Percentiles rank a stretch among this genome's conserved stretches.
Evolutionary conservation across 1,140 invertebrate species (phyloP).

Genomic region (Idris sp.): DNA sequence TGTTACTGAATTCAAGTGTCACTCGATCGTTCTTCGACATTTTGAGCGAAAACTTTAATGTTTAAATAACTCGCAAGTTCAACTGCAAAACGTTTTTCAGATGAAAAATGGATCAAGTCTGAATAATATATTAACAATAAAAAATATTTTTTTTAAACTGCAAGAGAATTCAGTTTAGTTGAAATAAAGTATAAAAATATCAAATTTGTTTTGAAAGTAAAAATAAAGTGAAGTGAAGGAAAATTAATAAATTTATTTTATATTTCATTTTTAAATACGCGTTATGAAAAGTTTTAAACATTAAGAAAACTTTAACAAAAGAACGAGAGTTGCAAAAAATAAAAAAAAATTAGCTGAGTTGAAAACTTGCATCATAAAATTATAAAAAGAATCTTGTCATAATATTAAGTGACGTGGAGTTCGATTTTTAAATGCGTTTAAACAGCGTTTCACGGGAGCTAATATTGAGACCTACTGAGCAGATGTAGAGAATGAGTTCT

Average conservation of each 20-base stretch:
- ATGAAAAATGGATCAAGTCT: background rate
- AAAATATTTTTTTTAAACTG: too few species aligned
- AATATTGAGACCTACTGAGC: constrained; percentile 9
- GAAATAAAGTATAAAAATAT: too few species aligned
- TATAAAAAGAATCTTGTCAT: constrained; percentile 26
- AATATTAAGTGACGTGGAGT: constrained; percentile 20
- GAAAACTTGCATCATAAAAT: constrained; percentile 15
- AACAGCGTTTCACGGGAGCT: constrained; percentile 18
- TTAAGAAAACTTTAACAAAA: too few species aligned
- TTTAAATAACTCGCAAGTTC: constrained; percentile 23
- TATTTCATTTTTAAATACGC: too few species aligned
- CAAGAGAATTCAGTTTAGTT: too few species aligned
- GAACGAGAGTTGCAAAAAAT: constrained; percentile 4
- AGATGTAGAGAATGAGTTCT: constrained; percentile 22
- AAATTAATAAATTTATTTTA: too few species aligned
- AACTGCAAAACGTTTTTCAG: background rate
- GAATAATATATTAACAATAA: too few species aligned
- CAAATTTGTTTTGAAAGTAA: too few species aligned
- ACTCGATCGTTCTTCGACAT: constrained; percentile 29
- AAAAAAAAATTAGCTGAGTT: constrained; percentile 14
- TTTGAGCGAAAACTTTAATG: constrained; percentile 19
- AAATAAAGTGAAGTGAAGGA: background rate
- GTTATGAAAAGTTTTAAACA: too few species aligned
- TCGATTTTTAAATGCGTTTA: constrained; percentile 32
- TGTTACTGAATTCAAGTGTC: constrained; percentile 36